Evolutionary conservation across 2,888 invertebrate genomes (phyloP), one percentile per base, ranked within the genome.

Genomic region (Toxonevra muliebris): DNA sequence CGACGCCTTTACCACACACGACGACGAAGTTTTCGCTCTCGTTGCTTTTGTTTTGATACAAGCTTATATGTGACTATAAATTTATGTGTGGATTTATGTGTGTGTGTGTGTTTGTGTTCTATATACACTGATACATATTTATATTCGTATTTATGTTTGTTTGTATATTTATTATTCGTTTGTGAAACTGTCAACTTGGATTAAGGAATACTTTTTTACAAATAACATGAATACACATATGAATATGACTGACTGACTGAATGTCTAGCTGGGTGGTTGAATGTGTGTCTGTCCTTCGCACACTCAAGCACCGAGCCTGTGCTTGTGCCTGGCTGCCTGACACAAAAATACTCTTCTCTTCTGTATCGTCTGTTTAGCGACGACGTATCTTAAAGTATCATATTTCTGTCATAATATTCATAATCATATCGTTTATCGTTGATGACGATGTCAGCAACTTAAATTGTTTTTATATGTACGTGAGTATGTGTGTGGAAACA

Each of bases 401-500:
- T 43, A 55, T 63, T 63, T 63, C 55, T 43, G n/a, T n/a, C 30
- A 55, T 13, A 7, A 55, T n/a, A 45, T 55, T 17, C n/a, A 52
- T 5, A 52, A 2, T 41, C 13, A 57, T 57, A 40, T 57, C 57
- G 41, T 40, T 40, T 45, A 60, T 20, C 12, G 3, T n/a, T 30
- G 30, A 30, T 30, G 30, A 30, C 30, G 30, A 30, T 30, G 30
- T 30, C 30, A 30, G n/a, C 13, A 57, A 10, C n/a, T 40, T 30
- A 11, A 17, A 41, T 13, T 41, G 57, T 41, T 11, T 40, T 12
- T n/a, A 15, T 55, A 3, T 30, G 55, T 55, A 30, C 42, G 30
- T 20, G 30, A 45, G 15, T 60, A 20, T 53, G 19, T 42, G 61
- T 17, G 50, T 41, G 52, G 7, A 30, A 30, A 52, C 17, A 53